These are phyloP conservation scores for Acrobasis repandana DNA, from an alignment of 2,888 invertebrate species.

Conservation along the genomic window DNA sequence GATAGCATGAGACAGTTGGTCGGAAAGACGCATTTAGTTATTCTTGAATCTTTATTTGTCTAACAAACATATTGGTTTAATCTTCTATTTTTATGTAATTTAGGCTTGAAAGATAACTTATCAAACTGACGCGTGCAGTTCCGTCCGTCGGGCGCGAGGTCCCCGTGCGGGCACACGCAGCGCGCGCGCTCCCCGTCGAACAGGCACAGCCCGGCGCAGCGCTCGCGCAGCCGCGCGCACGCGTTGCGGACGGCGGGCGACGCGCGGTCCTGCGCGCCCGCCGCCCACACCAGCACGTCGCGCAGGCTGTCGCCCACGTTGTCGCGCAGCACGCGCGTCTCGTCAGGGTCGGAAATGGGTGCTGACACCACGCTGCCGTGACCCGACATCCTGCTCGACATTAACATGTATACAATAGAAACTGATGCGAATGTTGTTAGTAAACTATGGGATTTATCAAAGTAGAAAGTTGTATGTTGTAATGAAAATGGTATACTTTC, in stretches of 20 bases:
- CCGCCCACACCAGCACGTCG: slow-evolving; percentile 84
- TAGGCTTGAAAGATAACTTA: no score
- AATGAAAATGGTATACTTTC: no score
- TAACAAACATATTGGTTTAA: no score
- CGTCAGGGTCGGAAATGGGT: slow-evolving; percentile 81
- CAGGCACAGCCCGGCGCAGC: slow-evolving; percentile 91
- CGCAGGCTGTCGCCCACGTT: slow-evolving; percentile 86
- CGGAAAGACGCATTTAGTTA: no score
- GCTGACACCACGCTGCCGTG: slow-evolving; percentile 87
- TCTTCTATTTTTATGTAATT: no score
- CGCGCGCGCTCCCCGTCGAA: slow-evolving; percentile 85
- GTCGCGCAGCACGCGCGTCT: slow-evolving; percentile 79
- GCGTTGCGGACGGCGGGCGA: background rate
- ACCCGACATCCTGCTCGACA: slow-evolving; percentile 51
- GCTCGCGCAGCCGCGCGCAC: slow-evolving; percentile 67
- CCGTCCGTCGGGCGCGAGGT: slow-evolving; percentile 84
- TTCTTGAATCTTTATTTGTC: no score
- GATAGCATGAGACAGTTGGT: no score
- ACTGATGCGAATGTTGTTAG: no score
- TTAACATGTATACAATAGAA: no score
- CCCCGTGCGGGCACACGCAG: slow-evolving; percentile 93
- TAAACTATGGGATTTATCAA: no score
- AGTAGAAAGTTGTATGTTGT: no score
- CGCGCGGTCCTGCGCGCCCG: slow-evolving; percentile 35
- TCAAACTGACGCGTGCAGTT: slow-evolving; percentile 82